Base-by-base conservation (phyloP, 2,888 invertebrate genomes). In the Podabrus alpinus region DNA sequence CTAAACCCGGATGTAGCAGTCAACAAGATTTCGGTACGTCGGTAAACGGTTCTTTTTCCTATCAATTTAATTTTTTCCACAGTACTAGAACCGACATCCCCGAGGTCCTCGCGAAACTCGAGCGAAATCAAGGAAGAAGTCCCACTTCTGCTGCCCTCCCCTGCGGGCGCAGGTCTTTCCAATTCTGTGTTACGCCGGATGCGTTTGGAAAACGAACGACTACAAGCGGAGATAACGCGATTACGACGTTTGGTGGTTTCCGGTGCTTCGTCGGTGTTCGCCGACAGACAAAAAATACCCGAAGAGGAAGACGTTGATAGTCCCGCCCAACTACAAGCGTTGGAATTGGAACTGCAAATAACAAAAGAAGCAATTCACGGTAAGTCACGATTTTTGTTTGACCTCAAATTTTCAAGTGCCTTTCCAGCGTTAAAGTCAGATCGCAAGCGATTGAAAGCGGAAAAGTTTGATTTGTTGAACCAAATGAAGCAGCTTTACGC, bases 401-500 rank as follows among this genome's bases (percentile, higher is more conserved):
- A 25, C 2, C 3, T 11, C 25, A 11, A 59, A 24, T 59, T 59
- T 9, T 45, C 15, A 45, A 68, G 21, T 45, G 13, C 11, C 3
- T 10, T 72, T 85, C 64, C 81, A 90, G 95, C 94, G 72, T 89
- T 97, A 84, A 96, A 97, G 87, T 93, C 94, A 76, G 97, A 98
- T 87, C 91, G 97, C 77, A 96, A 97, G 87, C 91, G 96, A 79
- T 90, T 97, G 85, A 96, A 97, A 88, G 94, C 95, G 13, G 97
- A 98, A 88, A 97, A 97, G 88, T 94, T 95, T 85, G 97, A 97
- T 88, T 90, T 98, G 79, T 89, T 97, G 81, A 95, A 94, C 85
- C 97, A 97, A 89, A 97, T 97, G 93, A 97, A 97, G 87, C 97
- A 97, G 85, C 91, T 98, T 75, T 98, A 97, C 87, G 93, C 94